Conservation (phyloP, 2,888 invertebrate species). For the Notodonta dromedarius region DNA sequence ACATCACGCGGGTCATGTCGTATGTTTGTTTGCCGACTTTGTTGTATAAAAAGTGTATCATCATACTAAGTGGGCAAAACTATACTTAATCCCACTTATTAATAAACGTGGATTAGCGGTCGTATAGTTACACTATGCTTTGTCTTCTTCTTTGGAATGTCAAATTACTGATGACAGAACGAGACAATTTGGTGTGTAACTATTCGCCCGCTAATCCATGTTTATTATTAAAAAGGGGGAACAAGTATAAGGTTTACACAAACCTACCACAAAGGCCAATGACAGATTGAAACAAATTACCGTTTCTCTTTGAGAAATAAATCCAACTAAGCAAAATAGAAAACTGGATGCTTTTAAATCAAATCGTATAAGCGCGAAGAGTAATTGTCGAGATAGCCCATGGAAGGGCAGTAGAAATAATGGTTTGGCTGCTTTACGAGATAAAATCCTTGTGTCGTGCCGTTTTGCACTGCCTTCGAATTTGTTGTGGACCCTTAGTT, state of each 20-base stretch:
- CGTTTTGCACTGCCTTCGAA: slow-evolving; percentile 34
- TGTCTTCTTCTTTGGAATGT: too few relatives aligned
- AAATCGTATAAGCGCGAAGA: slow-evolving; percentile 37
- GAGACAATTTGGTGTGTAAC: too few relatives aligned
- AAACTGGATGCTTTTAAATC: slow-evolving; percentile 29
- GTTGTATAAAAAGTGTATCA: too few relatives aligned
- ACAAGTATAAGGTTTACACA: slow-evolving; percentile 1
- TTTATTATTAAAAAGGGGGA: too few relatives aligned
- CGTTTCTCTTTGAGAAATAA: neutral
- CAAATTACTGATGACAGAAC: too few relatives aligned
- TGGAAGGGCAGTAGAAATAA: slow-evolving; percentile 56
- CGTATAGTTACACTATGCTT: too few relatives aligned
- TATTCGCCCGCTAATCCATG: too few relatives aligned
- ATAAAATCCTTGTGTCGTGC: slow-evolving; percentile 59
- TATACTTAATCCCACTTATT: too few relatives aligned
- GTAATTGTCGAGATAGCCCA: slow-evolving; percentile 41
- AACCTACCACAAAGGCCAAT: neutral
- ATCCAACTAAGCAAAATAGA: slow-evolving; percentile 10
- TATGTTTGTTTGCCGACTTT: too few relatives aligned
- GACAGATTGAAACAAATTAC: neutral
- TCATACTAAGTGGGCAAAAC: too few relatives aligned
- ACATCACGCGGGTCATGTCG: too few relatives aligned
- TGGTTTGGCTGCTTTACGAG: slow-evolving; percentile 55
- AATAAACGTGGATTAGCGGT: too few relatives aligned
- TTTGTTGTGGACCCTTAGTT: slow-evolving; percentile 17